Conservation (phyloP, 2,888 invertebrate species). For the Hermaeophaga mercurialis region DNA sequence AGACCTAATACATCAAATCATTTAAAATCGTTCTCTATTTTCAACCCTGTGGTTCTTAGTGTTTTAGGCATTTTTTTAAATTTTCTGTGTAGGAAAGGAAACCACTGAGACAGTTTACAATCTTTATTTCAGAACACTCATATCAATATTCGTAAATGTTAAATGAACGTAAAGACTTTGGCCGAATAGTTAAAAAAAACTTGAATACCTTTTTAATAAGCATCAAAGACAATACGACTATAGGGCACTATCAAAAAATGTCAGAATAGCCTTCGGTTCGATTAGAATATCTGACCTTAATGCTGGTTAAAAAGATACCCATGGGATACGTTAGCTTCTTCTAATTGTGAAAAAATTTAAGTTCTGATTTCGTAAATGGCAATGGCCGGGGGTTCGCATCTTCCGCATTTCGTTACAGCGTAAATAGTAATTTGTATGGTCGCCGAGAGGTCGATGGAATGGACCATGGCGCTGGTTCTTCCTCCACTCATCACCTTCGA, state of each 20-base stretch:
- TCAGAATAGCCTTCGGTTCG: no score
- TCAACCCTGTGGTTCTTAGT: no score
- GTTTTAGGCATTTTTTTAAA: no score
- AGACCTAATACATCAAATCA: no score
- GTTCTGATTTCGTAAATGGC: conserved; percentile 46
- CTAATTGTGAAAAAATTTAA: conserved; percentile 6
- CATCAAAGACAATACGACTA: background rate
- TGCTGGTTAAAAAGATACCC: background rate
- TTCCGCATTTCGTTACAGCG: conserved; percentile 43
- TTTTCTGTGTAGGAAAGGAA: no score
- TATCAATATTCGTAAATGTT: conserved; percentile 28
- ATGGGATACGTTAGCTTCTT: background rate
- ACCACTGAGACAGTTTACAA: background rate
- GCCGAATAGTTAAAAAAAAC: background rate
- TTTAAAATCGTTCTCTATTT: no score
- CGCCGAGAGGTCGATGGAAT: conserved; percentile 41
- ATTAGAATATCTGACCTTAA: no score
- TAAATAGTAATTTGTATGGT: conserved; percentile 47
- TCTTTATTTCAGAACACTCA: conserved; percentile 28
- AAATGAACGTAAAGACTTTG: background rate
- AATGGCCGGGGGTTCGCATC: conserved; percentile 47
- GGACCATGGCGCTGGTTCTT: conserved; percentile 46
- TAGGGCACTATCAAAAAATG: no score
- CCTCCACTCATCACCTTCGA: conserved; percentile 46
- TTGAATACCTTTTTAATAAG: background rate